Percentiles rank a stretch among this genome's conserved stretches.
phyloP scores from a whole-genome alignment of 2,113 vertebrate species.

The Tachysurus vachellii region DNA sequence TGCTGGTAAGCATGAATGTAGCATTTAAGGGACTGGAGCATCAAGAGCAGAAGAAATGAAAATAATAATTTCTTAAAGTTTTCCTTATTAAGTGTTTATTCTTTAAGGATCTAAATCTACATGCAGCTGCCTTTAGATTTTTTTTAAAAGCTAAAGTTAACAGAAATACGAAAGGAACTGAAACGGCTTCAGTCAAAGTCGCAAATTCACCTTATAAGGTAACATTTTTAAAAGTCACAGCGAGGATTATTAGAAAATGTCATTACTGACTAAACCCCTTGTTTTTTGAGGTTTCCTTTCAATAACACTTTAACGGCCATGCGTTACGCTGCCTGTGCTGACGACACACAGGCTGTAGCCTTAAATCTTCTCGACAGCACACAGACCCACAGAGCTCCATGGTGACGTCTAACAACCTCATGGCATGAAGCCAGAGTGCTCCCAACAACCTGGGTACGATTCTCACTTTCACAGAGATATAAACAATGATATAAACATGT shows the following conservation, averaged over 20 bases:
- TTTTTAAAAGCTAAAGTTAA: background rate
- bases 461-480: background rate
- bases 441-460: background rate
- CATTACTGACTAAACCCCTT: background rate
- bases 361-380: constrained; percentile 40
- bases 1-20: constrained; percentile 8
- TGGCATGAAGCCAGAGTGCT: background rate
- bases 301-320: constrained; percentile 3
- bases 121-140: background rate
- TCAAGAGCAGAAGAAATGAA: constrained; percentile 12
- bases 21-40: constrained; percentile 4
- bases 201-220: background rate
- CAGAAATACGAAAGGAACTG: background rate
- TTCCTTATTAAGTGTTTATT: background rate
- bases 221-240: background rate
- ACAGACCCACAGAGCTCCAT: constrained; percentile 25
- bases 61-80: background rate
- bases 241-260: background rate
- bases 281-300: constrained; percentile 10
- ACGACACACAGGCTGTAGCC: constrained; percentile 63
- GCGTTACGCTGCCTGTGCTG: background rate
- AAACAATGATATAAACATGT: background rate
- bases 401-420: constrained; percentile 14
- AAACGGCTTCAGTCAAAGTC: background rate
- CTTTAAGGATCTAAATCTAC: background rate